Percentiles rank a stretch among this genome's conserved stretches.
Evolutionary conservation across 2,113 vertebrate genomes (phyloP).

Genomic region (Oxygymnocypris stewartii): DNA sequence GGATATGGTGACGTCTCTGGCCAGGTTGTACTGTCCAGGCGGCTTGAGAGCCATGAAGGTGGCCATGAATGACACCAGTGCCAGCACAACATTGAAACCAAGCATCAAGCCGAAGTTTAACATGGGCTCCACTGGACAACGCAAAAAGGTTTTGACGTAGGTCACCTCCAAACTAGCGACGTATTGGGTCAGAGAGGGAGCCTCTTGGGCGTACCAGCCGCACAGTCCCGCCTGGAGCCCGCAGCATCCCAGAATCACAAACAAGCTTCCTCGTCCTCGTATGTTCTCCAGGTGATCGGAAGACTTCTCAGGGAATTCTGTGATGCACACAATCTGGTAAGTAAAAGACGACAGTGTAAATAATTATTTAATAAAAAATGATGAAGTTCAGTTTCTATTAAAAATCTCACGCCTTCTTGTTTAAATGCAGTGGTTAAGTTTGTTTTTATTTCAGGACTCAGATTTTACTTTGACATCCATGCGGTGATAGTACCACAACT

Average conservation of each 20-base stretch:
- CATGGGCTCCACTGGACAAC: conserved; percentile 76
- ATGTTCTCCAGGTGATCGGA: conserved; percentile 63
- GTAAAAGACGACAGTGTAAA: conserved; percentile 48
- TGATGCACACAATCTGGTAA: conserved; percentile 73
- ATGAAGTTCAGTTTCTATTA: too few species aligned
- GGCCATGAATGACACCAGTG: conserved; percentile 81
- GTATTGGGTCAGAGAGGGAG: conserved; percentile 55
- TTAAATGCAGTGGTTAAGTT: neutral
- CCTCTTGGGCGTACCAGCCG: conserved; percentile 66
- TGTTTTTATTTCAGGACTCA: neutral
- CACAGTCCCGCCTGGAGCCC: conserved; percentile 69
- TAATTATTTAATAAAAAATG: neutral
- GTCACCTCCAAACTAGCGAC: conserved; percentile 59
- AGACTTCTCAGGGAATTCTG: conserved; percentile 73
- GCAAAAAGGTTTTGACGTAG: conserved; percentile 68
- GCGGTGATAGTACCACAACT: neutral
- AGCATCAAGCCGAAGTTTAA: conserved; percentile 74
- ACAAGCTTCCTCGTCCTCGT: conserved; percentile 66
- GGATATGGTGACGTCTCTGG: conserved; percentile 84
- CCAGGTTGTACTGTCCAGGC: conserved; percentile 75
- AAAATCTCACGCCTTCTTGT: neutral
- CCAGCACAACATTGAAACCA: conserved; percentile 66
- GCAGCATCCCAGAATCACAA: conserved; percentile 70
- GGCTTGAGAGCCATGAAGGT: conserved; percentile 84
- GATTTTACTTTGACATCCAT: neutral